Evolutionary conservation across 1,140 invertebrate species (phyloP).

Genomic region (Anagrus nilaparvatae): DNA sequence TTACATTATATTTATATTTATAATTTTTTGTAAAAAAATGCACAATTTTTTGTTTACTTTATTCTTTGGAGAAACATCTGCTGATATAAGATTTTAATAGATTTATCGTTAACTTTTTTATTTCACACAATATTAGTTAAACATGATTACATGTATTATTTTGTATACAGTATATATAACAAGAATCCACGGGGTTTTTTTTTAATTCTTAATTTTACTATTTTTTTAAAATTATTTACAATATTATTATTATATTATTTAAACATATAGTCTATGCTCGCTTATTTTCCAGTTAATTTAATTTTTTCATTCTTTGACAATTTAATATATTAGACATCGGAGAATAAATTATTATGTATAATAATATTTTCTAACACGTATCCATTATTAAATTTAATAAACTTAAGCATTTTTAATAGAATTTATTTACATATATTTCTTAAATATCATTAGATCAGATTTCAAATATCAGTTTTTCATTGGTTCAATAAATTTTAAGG

Average conservation of each 20-base stretch:
- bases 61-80: constrained; percentile 5
- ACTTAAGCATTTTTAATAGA: too few relatives aligned
- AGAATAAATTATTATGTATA: constrained; percentile 3
- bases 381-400: too few relatives aligned
- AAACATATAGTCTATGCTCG: constrained; percentile 4
- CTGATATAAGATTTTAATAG: constrained; percentile 1
- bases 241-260: constrained; percentile 4
- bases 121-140: constrained; percentile 11
- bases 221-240: neutral
- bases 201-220: constrained; percentile 15
- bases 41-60: constrained; percentile 5
- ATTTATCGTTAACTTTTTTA: constrained; percentile 1
- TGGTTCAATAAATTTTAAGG: too few relatives aligned
- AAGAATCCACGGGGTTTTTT: constrained; percentile 25
- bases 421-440: too few relatives aligned
- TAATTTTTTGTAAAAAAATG: constrained; percentile 14
- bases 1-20: neutral
- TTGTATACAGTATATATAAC: constrained; percentile 30
- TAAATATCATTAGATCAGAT: too few relatives aligned
- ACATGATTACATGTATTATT: constrained; percentile 15
- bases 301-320: neutral
- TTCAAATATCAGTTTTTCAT: too few relatives aligned
- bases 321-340: constrained; percentile 5
- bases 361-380: neutral
- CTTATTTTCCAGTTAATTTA: too few relatives aligned